Conservation (phyloP, 2,797 vertebrate genomes). For the Gouania willdenowi region DNA sequence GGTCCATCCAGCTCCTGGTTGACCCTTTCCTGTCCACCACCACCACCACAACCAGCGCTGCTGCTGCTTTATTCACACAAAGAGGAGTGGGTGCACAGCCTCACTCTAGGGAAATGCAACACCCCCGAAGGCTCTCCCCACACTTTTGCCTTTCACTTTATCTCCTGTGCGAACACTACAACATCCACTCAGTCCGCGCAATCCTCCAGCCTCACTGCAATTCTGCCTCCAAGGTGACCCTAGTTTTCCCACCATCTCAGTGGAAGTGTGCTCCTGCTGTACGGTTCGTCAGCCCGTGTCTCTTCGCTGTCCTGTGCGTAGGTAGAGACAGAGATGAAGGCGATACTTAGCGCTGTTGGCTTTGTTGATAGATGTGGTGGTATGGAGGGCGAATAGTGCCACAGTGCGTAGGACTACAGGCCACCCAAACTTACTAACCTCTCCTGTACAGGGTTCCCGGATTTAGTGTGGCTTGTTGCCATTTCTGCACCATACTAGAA, state of each 20-base stretch:
- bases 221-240: background rate
- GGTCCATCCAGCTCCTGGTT: background rate
- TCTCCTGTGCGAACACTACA: background rate
- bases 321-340: constrained; percentile 23
- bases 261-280: constrained; percentile 1
- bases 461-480: no score
- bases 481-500: no score
- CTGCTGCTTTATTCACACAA: no score
- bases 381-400: constrained; percentile 42
- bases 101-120: constrained; percentile 1
- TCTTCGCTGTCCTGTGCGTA: constrained; percentile 36
- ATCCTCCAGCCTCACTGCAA: background rate
- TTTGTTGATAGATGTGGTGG: constrained; percentile 19
- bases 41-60: no score
- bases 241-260: constrained; percentile 10
- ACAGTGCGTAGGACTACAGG: background rate
- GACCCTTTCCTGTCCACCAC: constrained; percentile 5
- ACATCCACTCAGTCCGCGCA: background rate
- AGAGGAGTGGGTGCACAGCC: background rate
- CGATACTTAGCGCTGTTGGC: constrained; percentile 44
- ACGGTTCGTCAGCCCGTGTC: constrained; percentile 3
- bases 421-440: no score
- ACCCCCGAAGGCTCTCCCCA: background rate
- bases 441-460: no score
- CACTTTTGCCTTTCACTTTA: constrained; percentile 2